These are phyloP conservation scores for Gallinago paraguaiae DNA, from an alignment of 2,113 vertebrate genomes.

Conservation along the genomic window DNA sequence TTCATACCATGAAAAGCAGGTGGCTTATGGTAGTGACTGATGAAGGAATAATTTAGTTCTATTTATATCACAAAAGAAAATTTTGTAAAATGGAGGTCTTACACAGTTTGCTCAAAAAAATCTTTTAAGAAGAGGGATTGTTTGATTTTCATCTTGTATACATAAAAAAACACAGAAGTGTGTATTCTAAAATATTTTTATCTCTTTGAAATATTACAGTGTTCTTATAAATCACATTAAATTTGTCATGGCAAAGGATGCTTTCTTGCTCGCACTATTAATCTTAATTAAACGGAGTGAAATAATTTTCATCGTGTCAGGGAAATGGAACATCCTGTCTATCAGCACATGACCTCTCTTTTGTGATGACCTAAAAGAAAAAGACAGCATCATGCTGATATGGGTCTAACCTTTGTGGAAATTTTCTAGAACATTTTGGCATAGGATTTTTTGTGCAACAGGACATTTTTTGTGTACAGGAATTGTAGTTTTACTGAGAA, in stretches of 20 bases:
- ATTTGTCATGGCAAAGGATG: not conserved
- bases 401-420: not conserved
- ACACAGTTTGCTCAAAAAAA: not conserved
- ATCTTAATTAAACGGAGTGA: not conserved
- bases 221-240: not conserved
- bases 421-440: not conserved
- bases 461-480: not conserved
- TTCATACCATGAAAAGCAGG: not conserved
- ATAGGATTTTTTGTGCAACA: not conserved
- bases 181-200: not conserved
- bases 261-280: not conserved
- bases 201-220: not conserved
- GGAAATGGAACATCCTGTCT: not conserved
- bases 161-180: not conserved
- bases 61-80: not conserved
- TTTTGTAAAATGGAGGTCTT: not conserved
- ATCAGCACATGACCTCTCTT: not conserved
- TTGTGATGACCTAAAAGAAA: not conserved
- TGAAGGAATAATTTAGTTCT: not conserved
- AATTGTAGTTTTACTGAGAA: not conserved
- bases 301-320: not conserved
- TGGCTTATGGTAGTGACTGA: not conserved
- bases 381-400: not conserved
- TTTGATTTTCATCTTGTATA: not conserved
- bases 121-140: not conserved